phyloP scores from a whole-genome alignment of 2,797 vertebrate genomes.

The Leptoclinus maculatus region DNA sequence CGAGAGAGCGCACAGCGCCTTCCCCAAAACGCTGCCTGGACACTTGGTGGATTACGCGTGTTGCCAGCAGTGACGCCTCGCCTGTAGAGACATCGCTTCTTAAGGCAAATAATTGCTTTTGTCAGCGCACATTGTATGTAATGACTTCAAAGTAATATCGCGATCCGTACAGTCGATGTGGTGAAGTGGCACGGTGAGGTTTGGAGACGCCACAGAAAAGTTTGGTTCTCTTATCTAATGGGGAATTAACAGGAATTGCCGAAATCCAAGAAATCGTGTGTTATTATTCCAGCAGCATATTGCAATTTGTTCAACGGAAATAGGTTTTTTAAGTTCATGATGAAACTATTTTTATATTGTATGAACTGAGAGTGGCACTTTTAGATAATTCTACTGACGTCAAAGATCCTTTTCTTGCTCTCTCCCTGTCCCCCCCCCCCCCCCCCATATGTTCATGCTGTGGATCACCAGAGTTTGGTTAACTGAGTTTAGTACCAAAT shows the following conservation, averaged over 20 bases:
- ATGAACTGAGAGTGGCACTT: not conserved
- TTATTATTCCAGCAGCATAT: not conserved
- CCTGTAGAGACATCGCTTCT: not conserved
- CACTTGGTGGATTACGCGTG: conserved; percentile 24
- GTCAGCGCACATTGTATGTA: not conserved
- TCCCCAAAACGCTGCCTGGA: conserved; percentile 8
- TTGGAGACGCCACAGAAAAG: not conserved
- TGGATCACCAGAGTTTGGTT: not conserved
- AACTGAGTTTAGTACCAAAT: not conserved
- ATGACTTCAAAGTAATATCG: not conserved
- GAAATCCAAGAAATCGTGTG: too few relatives aligned
- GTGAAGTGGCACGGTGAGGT: not conserved
- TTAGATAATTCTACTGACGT: not conserved
- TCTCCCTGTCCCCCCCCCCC: too few relatives aligned
- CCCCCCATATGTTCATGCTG: not conserved
- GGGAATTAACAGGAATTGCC: not conserved
- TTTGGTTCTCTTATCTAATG: not conserved
- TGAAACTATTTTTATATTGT: not conserved
- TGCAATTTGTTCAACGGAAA: not conserved
- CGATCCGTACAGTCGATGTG: not conserved
- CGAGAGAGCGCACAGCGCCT: conserved; percentile 65
- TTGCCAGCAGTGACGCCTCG: not conserved
- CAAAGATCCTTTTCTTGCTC: not conserved
- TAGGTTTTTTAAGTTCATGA: not conserved
- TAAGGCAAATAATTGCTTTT: not conserved